These are phyloP conservation scores for Thymallus thymallus DNA, from an alignment of 2,113 vertebrate species.

Conservation along the genomic window DNA sequence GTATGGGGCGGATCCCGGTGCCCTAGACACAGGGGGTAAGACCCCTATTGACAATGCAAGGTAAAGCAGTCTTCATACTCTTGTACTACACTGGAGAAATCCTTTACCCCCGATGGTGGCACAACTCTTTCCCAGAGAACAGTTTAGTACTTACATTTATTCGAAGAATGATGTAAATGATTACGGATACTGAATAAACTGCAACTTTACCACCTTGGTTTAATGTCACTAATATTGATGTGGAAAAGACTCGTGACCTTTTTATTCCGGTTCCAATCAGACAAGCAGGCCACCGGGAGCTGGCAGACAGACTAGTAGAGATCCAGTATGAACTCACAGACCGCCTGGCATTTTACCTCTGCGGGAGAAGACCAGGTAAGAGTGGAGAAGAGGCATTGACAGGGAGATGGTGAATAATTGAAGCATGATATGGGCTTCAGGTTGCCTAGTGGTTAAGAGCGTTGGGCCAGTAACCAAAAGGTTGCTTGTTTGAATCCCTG, in stretches of 20 bases:
- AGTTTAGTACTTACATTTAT: neutral
- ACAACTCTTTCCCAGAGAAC: neutral
- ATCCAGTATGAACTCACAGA: conserved; percentile 98
- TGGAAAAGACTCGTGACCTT: neutral
- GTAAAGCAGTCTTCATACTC: conserved; percentile 57
- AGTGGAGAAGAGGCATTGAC: neutral
- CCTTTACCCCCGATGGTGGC: neutral
- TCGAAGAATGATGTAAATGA: neutral
- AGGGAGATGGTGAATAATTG: neutral
- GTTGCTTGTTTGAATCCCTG: too few species aligned
- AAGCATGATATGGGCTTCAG: too few species aligned
- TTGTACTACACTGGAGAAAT: neutral
- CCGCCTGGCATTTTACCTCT: conserved; percentile 94
- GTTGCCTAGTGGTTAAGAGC: too few species aligned
- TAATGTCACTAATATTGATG: neutral
- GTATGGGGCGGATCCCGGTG: conserved; percentile 95
- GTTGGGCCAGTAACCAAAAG: too few species aligned
- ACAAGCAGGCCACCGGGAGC: conserved; percentile 92
- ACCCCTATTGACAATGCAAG: conserved; percentile 93
- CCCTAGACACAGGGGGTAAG: conserved; percentile 90
- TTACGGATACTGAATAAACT: too few species aligned
- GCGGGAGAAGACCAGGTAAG: conserved; percentile 93
- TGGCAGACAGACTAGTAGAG: conserved; percentile 91
- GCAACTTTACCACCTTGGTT: too few species aligned
- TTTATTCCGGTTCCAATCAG: conserved; percentile 65